Evolutionary conservation across 2,888 invertebrate species (phyloP).

Genomic region (Hydraecia micacea): DNA sequence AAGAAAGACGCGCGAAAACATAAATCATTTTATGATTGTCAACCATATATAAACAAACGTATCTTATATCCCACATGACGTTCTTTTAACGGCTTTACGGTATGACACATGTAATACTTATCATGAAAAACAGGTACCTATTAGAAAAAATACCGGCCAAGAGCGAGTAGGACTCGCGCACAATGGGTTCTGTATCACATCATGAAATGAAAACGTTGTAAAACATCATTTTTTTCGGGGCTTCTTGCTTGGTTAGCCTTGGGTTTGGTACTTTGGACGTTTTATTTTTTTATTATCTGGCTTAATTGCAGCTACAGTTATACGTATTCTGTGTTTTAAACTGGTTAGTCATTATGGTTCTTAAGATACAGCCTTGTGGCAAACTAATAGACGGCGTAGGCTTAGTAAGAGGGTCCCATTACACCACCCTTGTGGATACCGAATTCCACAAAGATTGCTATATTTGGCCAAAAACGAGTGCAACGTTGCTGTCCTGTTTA

Average conservation of each 20-base stretch:
- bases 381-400: neutral
- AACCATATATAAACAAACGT: conserved; percentile 23
- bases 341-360: neutral
- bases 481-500: conserved; percentile 33
- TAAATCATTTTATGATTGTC: conserved; percentile 41
- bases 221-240: neutral
- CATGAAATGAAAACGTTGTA: neutral
- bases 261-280: neutral
- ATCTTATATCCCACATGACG: conserved; percentile 24
- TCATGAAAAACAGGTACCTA: conserved; percentile 27
- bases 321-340: neutral
- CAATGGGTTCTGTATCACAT: neutral
- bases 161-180: neutral
- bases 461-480: conserved; percentile 27
- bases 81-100: conserved; percentile 29
- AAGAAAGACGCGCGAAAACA: conserved; percentile 8
- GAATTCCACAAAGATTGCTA: conserved; percentile 2
- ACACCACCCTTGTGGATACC: neutral
- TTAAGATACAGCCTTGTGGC: neutral
- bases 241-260: neutral
- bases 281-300: neutral
- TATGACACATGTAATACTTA: conserved; percentile 34
- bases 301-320: neutral
- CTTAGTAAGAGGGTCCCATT: neutral
- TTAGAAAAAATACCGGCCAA: conserved; percentile 9